These are phyloP conservation scores for Alethe diademata DNA, from an alignment of 2,113 vertebrate genomes.

Conservation along the genomic window DNA sequence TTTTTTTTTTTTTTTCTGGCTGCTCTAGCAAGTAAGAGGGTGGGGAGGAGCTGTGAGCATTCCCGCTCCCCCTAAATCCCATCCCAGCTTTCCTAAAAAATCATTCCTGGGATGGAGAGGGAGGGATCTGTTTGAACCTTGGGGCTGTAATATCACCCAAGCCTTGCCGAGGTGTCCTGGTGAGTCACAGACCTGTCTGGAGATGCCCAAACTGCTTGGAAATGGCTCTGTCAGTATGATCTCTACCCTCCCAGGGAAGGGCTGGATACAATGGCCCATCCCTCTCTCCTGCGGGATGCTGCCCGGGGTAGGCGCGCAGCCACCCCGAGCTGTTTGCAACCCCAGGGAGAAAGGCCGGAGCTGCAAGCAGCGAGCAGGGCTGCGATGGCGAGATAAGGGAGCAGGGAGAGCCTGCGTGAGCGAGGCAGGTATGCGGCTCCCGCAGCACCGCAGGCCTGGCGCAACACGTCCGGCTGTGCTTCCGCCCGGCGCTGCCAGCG, in stretches of 20 bases:
- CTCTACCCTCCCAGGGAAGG: conserved; percentile 16
- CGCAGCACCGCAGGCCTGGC: conserved; percentile 23
- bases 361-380: background rate
- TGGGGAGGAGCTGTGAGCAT: background rate
- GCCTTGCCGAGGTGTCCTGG: conserved; percentile 2
- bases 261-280: background rate
- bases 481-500: conserved; percentile 9
- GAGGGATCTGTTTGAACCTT: background rate
- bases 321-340: background rate
- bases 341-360: background rate
- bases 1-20: background rate
- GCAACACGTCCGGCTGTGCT: conserved; percentile 36
- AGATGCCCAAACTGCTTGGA: conserved; percentile 58
- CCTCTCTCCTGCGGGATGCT: background rate
- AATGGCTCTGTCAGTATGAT: background rate
- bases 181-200: conserved; percentile 64
- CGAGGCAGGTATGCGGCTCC: background rate
- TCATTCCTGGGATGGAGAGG: background rate
- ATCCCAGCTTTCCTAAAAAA: background rate
- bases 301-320: background rate
- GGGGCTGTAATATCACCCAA: background rate
- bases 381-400: background rate
- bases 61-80: background rate
- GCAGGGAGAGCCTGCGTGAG: background rate
- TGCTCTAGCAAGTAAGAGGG: background rate